phyloP scores from a whole-genome alignment of 1,140 invertebrate genomes.

The Eurosta solidaginis region DNA sequence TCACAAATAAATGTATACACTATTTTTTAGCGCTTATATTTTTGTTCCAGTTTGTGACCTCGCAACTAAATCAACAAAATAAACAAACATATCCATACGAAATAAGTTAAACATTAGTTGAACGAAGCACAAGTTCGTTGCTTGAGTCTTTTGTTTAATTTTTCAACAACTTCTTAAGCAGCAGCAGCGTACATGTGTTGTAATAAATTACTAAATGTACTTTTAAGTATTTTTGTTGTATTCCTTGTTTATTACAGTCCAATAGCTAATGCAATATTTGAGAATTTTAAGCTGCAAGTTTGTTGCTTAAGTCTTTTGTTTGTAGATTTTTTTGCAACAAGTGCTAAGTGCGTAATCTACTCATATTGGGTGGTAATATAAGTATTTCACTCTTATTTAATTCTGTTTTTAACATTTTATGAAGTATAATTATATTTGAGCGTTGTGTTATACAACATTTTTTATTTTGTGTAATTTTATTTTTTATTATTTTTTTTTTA shows the following conservation, averaged over 20 bases:
- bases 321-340: too few species aligned
- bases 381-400: too few species aligned
- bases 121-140: conserved; percentile 5
- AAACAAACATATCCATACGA: background rate
- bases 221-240: too few species aligned
- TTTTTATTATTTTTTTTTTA: background rate
- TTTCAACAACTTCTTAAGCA: background rate
- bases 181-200: background rate
- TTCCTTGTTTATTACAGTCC: too few species aligned
- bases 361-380: too few species aligned
- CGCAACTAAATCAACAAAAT: background rate
- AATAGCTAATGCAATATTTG: too few species aligned
- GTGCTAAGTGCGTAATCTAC: too few species aligned
- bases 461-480: too few species aligned
- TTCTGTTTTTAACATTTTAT: too few species aligned
- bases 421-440: too few species aligned
- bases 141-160: conserved; percentile 14
- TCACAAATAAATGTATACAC: background rate
- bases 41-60: background rate
- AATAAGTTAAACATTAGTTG: background rate
- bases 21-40: background rate
- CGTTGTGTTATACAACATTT: too few species aligned
- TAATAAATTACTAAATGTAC: background rate
- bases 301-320: conserved; percentile 29
- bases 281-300: too few species aligned